Base-by-base conservation (phyloP, 2,888 invertebrate genomes). In the Maniola hyperantus region DNA sequence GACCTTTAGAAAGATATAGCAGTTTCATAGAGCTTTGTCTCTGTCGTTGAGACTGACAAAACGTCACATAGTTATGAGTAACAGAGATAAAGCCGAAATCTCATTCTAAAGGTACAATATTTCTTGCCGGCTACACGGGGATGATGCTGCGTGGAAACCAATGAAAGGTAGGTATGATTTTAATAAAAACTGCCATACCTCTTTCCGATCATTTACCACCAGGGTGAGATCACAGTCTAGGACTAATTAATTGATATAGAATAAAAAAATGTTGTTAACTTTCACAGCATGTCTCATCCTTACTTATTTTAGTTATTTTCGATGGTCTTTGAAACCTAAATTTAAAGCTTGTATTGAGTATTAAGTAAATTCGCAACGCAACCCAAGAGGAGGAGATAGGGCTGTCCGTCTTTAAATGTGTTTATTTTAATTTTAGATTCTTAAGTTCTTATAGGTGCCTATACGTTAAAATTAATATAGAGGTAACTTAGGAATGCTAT, bases 341-440 rank as follows among this genome's bases (percentile, higher is more conserved):
- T 63, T 61, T 60, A 61, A 68, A 66, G 59, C 67, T 68, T 74
- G 67, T 72, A 71, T 70, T 65, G 65, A 60, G 62, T 62, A 62
- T 71, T 69, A 71, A 70, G 68, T 67, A 69, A 70, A 73, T 71
- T 73, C 71, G 64, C 71, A 71, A 66, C 71, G 64, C 70, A 71
- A 66, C 67, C 50, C 10, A 20, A 51, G 42, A n/a, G 60, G 10
- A 64, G 53, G 26, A 20, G 7, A n/a, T 65, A 67, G 66, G 72
- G 75, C 63, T 61, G 51, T 8, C 61, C n/a, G 13, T 55, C 5
- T n/a, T n/a, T 34, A 6, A 55, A n/a, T 5, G 6, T 46, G 13
- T 5, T 4, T 15, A n/a, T 46, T 44, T 46, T 46, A 46, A 46
- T 13, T n/a, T 15, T n/a, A 6, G 6, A 46, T 5, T n/a, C 6